Conservation (phyloP, 2,888 invertebrate genomes). For the Melieria crassipennis region DNA sequence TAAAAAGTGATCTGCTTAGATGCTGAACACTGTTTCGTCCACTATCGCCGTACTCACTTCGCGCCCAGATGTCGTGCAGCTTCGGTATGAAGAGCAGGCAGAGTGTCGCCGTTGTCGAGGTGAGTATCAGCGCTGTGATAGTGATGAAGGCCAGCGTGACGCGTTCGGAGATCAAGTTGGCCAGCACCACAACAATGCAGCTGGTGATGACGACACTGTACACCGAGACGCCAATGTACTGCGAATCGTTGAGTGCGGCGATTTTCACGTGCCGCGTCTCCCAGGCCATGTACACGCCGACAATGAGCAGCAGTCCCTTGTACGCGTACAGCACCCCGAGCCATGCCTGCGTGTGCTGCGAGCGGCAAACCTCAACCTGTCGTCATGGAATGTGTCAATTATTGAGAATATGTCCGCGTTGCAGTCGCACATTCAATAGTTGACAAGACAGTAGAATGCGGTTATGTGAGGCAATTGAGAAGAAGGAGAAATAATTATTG, state of each 20-base stretch:
- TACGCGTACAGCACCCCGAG: conserved; percentile 89
- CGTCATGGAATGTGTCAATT: conserved; percentile 48
- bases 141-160: conserved; percentile 84
- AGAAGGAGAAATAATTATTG: no score
- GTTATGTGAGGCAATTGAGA: no score
- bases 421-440: no score
- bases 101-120: conserved; percentile 86
- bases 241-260: conserved; percentile 90
- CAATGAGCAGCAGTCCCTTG: conserved; percentile 86
- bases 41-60: conserved; percentile 66
- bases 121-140: conserved; percentile 83
- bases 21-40: no score
- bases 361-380: conserved; percentile 89
- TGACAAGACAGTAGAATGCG: no score
- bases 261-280: conserved; percentile 93
- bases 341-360: conserved; percentile 89
- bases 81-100: conserved; percentile 90
- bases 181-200: conserved; percentile 85
- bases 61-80: conserved; percentile 76
- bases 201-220: conserved; percentile 91
- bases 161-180: conserved; percentile 86
- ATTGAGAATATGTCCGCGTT: no score
- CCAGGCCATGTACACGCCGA: conserved; percentile 96
- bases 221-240: conserved; percentile 92
- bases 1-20: background rate